These are phyloP conservation scores for Pelobates cultripes DNA, from an alignment of 2,797 vertebrate species.

Conservation along the genomic window DNA sequence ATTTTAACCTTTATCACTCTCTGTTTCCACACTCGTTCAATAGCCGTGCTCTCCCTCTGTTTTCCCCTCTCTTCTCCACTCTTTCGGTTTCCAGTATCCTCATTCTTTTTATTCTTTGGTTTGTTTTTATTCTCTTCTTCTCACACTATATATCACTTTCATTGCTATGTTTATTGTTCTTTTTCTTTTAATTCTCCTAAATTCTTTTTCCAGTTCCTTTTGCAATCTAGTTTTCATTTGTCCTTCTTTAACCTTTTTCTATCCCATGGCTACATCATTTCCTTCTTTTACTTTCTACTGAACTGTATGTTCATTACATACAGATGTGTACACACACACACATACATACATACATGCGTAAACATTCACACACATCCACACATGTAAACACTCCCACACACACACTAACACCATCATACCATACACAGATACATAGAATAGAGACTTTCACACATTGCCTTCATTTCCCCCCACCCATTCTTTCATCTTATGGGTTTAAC, in stretches of 20 bases:
- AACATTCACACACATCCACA: no score
- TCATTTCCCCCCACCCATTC: not conserved
- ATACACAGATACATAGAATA: no score
- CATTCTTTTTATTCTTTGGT: not conserved
- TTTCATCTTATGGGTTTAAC: not conserved
- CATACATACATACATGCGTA: not conserved
- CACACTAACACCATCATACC: no score
- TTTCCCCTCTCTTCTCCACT: not conserved
- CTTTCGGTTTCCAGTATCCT: not conserved
- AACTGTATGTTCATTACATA: not conserved
- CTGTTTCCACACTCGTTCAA: not conserved
- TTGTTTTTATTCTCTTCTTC: not conserved
- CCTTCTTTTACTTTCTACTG: not conserved
- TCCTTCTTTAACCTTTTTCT: no score
- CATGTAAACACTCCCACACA: not conserved
- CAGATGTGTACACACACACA: not conserved
- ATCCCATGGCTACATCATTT: not conserved
- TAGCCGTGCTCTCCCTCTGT: not conserved
- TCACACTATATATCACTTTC: not conserved
- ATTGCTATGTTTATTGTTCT: not conserved
- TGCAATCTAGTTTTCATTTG: no score
- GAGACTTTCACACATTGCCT: no score
- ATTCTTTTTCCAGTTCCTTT: no score
- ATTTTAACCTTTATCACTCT: not conserved
- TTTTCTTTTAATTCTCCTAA: not conserved